phyloP scores from a whole-genome alignment of 1,140 invertebrate species.

The Ostrea denselamellosa region DNA sequence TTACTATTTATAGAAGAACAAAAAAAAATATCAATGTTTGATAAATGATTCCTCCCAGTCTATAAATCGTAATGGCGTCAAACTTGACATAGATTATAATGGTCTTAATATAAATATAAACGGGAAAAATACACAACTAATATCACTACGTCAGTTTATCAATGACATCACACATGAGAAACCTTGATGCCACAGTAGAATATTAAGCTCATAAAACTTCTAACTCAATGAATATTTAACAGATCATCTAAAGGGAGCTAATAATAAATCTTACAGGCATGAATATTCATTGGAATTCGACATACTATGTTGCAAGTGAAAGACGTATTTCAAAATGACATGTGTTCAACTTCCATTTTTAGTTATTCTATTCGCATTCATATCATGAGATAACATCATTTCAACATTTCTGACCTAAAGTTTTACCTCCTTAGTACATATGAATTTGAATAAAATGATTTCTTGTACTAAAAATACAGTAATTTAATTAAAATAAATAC shows the following conservation, averaged over 20 bases:
- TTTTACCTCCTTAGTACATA: not conserved
- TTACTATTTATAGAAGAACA: not conserved
- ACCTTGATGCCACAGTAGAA: not conserved
- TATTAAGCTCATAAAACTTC: not conserved
- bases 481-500: not conserved
- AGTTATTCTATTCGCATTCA: not conserved
- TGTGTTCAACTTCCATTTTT: not conserved
- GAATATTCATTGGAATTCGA: not conserved
- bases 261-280: not conserved
- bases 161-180: constrained; percentile 6
- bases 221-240: not conserved
- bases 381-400: not conserved
- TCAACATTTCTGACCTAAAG: not conserved
- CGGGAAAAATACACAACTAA: not conserved
- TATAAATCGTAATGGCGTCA: not conserved
- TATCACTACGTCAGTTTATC: constrained; percentile 15
- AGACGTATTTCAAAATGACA: not conserved
- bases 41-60: not conserved
- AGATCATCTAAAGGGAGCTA: not conserved
- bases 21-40: not conserved
- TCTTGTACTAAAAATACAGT: not conserved
- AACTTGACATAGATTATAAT: not conserved
- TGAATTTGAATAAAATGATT: not conserved
- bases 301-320: not conserved
- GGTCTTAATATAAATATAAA: not conserved